These are phyloP conservation scores for Eriosoma lanigerum DNA, from an alignment of 1,140 invertebrate species.

Conservation along the genomic window DNA sequence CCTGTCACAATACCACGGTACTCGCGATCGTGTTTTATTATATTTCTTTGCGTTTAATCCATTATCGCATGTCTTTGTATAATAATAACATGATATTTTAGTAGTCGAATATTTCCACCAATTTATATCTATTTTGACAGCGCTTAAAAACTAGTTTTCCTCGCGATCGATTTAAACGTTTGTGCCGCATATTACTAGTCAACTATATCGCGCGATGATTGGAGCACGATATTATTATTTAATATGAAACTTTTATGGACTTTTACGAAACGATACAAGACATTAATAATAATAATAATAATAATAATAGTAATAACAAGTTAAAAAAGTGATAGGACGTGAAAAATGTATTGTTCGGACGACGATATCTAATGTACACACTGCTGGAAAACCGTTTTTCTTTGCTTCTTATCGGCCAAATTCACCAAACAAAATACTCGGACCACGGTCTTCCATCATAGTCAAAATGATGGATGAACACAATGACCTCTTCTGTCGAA, in stretches of 20 bases:
- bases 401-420: constrained; percentile 19
- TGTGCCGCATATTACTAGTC: too few relatives aligned
- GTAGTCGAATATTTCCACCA: too few relatives aligned
- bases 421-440: constrained; percentile 37
- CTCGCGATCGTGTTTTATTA: not conserved
- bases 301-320: too few relatives aligned
- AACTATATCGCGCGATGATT: too few relatives aligned
- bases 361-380: constrained; percentile 6
- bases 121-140: too few relatives aligned
- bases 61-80: not conserved
- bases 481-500: constrained; percentile 28
- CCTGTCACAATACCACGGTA: too few relatives aligned
- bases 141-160: too few relatives aligned
- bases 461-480: constrained; percentile 50
- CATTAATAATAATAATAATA: too few relatives aligned
- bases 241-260: too few relatives aligned
- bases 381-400: constrained; percentile 21
- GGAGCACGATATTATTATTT: too few relatives aligned
- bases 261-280: not conserved
- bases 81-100: too few relatives aligned
- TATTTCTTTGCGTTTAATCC: not conserved
- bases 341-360: constrained; percentile 36
- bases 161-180: too few relatives aligned
- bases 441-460: constrained; percentile 39
- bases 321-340: constrained; percentile 1